A percentile compares a stretch with the other conserved stretches of the same genome.
Evolutionary conservation across 2,113 vertebrate species (phyloP).

Genomic region (Macroglossus sobrinus): DNA sequence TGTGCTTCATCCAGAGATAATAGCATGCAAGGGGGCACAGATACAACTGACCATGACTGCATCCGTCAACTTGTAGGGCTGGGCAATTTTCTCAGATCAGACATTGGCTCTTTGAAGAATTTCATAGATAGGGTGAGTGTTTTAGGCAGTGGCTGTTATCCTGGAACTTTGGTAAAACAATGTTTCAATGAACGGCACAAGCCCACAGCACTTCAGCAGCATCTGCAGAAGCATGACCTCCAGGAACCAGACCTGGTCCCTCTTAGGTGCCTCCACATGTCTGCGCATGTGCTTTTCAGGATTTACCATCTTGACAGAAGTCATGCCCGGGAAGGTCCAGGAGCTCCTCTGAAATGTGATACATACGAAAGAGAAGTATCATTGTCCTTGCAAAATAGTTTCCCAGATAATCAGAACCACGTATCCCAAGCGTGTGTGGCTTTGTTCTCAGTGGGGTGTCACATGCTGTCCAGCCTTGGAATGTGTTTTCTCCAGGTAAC

Average conservation of each 20-base stretch:
- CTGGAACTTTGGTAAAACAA: not conserved
- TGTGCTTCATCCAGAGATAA: not conserved
- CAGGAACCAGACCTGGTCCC: not conserved
- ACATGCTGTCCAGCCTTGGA: not conserved
- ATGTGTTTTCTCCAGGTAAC: conserved; percentile 29
- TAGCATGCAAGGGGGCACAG: not conserved
- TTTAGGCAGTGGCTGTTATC: not conserved
- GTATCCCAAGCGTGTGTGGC: not conserved
- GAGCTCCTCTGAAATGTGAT: not conserved
- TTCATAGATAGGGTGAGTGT: not conserved
- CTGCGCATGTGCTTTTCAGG: not conserved
- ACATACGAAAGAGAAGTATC: not conserved
- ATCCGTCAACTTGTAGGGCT: not conserved
- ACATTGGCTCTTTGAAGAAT: not conserved
- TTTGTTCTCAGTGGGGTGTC: conserved; percentile 46
- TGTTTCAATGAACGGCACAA: not conserved
- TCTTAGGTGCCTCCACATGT: not conserved
- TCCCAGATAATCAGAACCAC: conserved; percentile 37
- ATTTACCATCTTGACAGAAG: not conserved
- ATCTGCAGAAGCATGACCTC: not conserved
- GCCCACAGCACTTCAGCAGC: not conserved
- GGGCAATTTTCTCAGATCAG: not conserved
- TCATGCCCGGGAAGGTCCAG: not conserved
- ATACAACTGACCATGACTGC: not conserved
- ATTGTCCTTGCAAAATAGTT: not conserved